These are phyloP conservation scores for Conopomorpha cramerella DNA, from an alignment of 1,140 invertebrate species.

Conservation along the genomic window DNA sequence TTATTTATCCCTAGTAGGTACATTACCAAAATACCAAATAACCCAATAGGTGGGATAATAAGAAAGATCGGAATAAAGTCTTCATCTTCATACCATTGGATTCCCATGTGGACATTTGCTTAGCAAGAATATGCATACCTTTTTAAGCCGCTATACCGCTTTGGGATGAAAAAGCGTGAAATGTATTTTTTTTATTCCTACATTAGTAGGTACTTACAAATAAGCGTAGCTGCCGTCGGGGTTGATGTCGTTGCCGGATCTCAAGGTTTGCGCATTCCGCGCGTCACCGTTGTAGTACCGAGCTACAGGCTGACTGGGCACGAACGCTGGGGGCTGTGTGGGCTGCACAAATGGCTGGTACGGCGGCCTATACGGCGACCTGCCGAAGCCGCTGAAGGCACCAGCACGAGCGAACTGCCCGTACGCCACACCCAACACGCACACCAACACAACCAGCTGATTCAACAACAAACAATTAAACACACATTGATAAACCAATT, in stretches of 20 bases:
- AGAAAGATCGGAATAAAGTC: no score
- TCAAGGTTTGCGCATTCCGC: constrained; percentile 22
- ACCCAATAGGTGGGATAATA: no score
- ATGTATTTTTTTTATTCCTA: no score
- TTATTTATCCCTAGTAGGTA: no score
- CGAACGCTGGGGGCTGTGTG: constrained; percentile 2
- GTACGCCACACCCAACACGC: constrained; percentile 23
- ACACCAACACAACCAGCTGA: constrained; percentile 34
- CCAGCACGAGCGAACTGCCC: constrained; percentile 22
- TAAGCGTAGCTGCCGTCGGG: constrained; percentile 34
- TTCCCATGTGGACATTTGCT: no score
- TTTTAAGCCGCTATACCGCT: no score
- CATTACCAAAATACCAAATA: no score
- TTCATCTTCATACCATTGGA: no score
- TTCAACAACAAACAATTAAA: no score
- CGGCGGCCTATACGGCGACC: constrained; percentile 5
- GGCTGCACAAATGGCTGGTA: constrained; percentile 3
- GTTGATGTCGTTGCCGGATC: constrained; percentile 27
- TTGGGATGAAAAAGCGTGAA: no score
- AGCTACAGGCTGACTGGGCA: constrained; percentile 4
- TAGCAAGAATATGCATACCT: no score
- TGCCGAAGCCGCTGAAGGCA: constrained; percentile 6
- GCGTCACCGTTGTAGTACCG: constrained; percentile 9
- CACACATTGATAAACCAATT: no score
- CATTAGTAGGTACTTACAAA: constrained; percentile 41